A percentile compares a stretch with the other conserved stretches of the same genome.
phyloP scores from a whole-genome alignment of 2,888 invertebrate species.

The Silvanus unidentatus region DNA sequence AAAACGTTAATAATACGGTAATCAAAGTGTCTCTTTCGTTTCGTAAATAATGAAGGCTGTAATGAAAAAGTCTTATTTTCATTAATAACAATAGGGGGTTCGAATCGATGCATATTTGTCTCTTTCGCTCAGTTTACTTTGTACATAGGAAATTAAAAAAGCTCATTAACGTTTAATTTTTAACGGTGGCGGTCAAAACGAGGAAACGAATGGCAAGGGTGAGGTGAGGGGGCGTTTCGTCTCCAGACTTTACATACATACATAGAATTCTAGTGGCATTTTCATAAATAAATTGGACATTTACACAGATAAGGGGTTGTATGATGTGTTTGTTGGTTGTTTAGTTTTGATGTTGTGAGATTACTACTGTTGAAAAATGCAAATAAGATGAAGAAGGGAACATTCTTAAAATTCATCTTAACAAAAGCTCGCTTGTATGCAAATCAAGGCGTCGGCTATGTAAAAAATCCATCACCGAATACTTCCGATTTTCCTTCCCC shows the following conservation, averaged over 20 bases:
- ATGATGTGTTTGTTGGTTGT: no score
- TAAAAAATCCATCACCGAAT: slow-evolving; percentile 44
- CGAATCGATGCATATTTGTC: no score
- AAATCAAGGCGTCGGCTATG: slow-evolving; percentile 42
- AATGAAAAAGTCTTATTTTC: slow-evolving; percentile 1
- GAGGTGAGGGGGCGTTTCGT: no score
- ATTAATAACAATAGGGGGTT: neutral
- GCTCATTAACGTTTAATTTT: no score
- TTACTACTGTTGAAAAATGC: slow-evolving; percentile 18
- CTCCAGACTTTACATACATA: no score
- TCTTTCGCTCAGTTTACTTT: no score
- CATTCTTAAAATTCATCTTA: slow-evolving; percentile 31
- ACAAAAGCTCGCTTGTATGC: slow-evolving; percentile 37
- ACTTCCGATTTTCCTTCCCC: slow-evolving; percentile 36
- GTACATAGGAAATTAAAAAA: no score
- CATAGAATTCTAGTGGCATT: no score
- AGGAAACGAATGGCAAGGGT: no score
- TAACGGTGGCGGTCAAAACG: no score
- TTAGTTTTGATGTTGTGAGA: neutral
- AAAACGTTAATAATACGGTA: slow-evolving; percentile 26
- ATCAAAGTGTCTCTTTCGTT: slow-evolving; percentile 21
- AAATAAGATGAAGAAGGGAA: slow-evolving; percentile 22
- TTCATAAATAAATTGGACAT: no score
- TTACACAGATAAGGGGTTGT: no score
- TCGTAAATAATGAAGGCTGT: neutral